Evolutionary conservation across 2,888 invertebrate genomes (phyloP).

Genomic region (Trichogramma dendrolimi): DNA sequence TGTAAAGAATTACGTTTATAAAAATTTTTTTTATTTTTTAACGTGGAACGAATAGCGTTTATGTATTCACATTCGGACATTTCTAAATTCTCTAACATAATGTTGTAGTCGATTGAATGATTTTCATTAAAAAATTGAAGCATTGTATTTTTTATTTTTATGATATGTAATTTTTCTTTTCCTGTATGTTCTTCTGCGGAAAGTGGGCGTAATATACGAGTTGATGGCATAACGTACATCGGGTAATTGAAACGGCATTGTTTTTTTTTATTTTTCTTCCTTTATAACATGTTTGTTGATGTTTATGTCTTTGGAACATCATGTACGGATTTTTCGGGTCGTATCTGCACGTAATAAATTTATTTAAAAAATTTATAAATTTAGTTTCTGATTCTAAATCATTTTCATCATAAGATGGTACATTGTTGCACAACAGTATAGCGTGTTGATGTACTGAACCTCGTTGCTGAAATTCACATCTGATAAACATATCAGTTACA

Average conservation of each 20-base stretch:
- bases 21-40: conserved; percentile 8
- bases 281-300: conserved; percentile 17
- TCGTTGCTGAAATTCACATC: neutral
- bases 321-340: conserved; percentile 3
- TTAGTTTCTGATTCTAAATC: neutral
- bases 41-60: conserved; percentile 1
- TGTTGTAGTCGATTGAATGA: neutral
- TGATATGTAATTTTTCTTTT: neutral
- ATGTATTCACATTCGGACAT: conserved; percentile 11
- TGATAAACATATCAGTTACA: no score
- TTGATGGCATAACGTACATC: conserved; percentile 12
- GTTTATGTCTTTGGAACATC: conserved; percentile 12
- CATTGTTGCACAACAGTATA: neutral
- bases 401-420: neutral
- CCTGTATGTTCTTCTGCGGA: neutral
- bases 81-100: conserved; percentile 10
- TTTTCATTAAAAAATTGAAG: conserved; percentile 1
- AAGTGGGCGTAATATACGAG: conserved; percentile 11
- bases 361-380: conserved; percentile 14
- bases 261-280: conserved; percentile 4
- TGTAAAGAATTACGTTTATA: conserved; percentile 13
- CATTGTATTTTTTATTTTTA: conserved; percentile 14
- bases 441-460: conserved; percentile 25
- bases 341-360: conserved; percentile 5
- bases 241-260: conserved; percentile 16